phyloP scores from a whole-genome alignment of 2,113 vertebrate genomes.

The Electrona antarctica region DNA sequence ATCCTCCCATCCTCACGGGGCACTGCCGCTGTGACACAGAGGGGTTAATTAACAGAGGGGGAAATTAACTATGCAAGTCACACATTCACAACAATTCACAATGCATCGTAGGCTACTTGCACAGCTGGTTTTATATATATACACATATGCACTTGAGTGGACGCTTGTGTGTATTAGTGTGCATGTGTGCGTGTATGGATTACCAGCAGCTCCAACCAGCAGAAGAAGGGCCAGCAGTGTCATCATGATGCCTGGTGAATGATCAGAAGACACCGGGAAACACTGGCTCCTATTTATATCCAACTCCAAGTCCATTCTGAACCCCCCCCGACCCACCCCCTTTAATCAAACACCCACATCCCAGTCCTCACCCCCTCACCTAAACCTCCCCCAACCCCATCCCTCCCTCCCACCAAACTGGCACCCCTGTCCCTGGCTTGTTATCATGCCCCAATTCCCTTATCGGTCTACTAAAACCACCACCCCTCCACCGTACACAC shows the following conservation, averaged over 20 bases:
- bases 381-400: background rate
- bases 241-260: slow-evolving; percentile 60
- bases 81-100: no score
- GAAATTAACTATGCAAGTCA: no score
- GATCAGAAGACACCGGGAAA: slow-evolving; percentile 50
- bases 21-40: slow-evolving; percentile 61
- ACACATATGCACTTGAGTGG: background rate
- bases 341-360: background rate
- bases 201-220: slow-evolving; percentile 72
- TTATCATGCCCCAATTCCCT: slow-evolving; percentile 31
- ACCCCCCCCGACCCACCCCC: background rate
- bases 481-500: background rate
- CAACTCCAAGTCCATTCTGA: background rate
- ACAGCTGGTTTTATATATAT: background rate
- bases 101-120: no score
- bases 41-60: background rate
- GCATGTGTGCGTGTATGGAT: slow-evolving; percentile 17
- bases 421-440: no score
- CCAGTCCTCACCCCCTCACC: background rate
- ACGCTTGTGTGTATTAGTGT: background rate
- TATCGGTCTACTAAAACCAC: slow-evolving; percentile 8
- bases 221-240: slow-evolving; percentile 69
- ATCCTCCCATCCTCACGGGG: slow-evolving; percentile 65
- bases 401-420: background rate
- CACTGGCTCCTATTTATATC: slow-evolving; percentile 56